Percentiles rank a stretch among this genome's conserved stretches.
phyloP scores from a whole-genome alignment of 2,888 invertebrate genomes.

The Chironomus tentans region DNA sequence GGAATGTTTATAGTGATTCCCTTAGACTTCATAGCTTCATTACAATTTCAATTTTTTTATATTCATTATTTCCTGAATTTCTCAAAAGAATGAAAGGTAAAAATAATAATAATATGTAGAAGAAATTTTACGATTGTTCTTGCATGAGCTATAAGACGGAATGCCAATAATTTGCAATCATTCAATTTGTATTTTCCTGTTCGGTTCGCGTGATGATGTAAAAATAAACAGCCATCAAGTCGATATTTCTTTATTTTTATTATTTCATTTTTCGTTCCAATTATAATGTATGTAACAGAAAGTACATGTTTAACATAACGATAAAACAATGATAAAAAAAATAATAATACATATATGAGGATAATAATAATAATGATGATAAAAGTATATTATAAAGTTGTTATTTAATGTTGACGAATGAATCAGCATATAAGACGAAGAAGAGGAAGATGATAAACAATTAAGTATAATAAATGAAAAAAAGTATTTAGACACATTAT shows the following conservation, averaged over 20 bases:
- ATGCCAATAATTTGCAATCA: neutral
- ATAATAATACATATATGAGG: neutral
- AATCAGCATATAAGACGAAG: neutral
- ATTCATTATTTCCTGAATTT: too few species aligned
- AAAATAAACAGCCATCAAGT: neutral
- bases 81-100: too few species aligned
- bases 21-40: too few species aligned
- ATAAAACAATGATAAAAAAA: neutral
- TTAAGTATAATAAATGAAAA: neutral
- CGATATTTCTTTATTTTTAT: neutral
- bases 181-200: neutral
- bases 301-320: constrained; percentile 3
- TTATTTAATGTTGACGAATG: constrained; percentile 1
- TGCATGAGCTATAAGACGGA: too few species aligned
- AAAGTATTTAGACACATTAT: neutral
- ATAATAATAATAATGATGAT: neutral
- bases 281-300: neutral
- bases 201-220: neutral
- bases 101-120: too few species aligned
- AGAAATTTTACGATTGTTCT: too few species aligned
- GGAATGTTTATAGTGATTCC: too few species aligned
- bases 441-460: neutral
- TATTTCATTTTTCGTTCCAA: neutral
- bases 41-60: too few species aligned
- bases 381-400: neutral